A percentile compares a stretch with the other conserved stretches of the same genome.
These are phyloP conservation scores for Campopleginae sp. DNA, from an alignment of 2,888 invertebrate species.

Conservation along the genomic window DNA sequence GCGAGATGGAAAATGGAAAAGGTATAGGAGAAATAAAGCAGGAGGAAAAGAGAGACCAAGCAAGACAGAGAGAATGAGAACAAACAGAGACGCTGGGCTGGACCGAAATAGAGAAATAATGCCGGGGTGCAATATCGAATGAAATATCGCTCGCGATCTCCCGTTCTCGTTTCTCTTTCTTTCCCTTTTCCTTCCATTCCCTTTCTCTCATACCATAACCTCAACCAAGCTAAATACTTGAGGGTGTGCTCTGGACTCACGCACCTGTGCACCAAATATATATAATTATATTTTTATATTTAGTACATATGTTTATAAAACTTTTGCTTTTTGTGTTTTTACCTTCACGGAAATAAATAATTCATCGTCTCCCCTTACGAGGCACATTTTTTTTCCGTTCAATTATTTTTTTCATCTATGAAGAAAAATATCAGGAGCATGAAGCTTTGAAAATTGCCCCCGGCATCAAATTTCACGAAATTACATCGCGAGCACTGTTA, in stretches of 20 bases:
- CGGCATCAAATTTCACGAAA: neutral
- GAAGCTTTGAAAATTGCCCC: neutral
- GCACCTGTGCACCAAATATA: slow-evolving; percentile 65
- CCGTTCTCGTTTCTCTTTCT: slow-evolving; percentile 34
- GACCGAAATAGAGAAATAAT: slow-evolving; percentile 83
- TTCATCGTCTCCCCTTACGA: slow-evolving; percentile 25
- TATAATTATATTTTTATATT: slow-evolving; percentile 28
- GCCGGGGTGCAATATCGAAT: slow-evolving; percentile 83
- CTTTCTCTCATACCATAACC: slow-evolving; percentile 20
- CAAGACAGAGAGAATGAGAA: slow-evolving; percentile 68
- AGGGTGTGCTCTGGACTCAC: slow-evolving; percentile 41
- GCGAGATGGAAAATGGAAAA: slow-evolving; percentile 64
- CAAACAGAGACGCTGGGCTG: slow-evolving; percentile 61
- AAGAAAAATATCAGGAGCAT: slow-evolving; percentile 44
- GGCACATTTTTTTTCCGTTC: slow-evolving; percentile 17
- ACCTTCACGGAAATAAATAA: slow-evolving; percentile 48
- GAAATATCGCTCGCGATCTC: slow-evolving; percentile 83
- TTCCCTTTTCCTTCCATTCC: slow-evolving; percentile 29
- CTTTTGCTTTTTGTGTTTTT: slow-evolving; percentile 31
- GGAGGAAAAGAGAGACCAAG: slow-evolving; percentile 66
- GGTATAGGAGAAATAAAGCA: slow-evolving; percentile 48
- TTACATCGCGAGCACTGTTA: no score
- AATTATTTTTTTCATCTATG: slow-evolving; percentile 13
- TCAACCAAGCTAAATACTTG: slow-evolving; percentile 60
- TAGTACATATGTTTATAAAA: slow-evolving; percentile 7